These are phyloP conservation scores for Campopleginae sp. DNA, from an alignment of 2,888 invertebrate genomes.

Conservation along the genomic window DNA sequence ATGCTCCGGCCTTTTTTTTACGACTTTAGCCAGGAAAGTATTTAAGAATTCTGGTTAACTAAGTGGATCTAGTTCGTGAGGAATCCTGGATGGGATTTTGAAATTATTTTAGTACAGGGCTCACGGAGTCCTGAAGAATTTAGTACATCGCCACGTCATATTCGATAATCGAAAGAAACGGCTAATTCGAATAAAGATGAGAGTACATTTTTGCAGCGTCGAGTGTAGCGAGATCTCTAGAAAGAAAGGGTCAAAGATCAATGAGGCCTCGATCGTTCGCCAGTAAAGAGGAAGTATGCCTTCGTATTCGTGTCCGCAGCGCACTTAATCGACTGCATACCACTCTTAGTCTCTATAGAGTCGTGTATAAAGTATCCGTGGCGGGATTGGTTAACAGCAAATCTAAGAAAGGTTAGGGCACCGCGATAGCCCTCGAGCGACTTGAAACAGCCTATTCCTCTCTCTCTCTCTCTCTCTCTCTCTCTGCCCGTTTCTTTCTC, in stretches of 20 bases:
- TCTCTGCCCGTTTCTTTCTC: background rate
- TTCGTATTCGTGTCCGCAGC: background rate
- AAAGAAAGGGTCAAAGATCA: background rate
- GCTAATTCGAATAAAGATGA: background rate
- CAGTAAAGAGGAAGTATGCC: constrained; percentile 13
- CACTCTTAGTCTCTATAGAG: constrained; percentile 6
- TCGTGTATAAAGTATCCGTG: constrained; percentile 19
- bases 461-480: background rate
- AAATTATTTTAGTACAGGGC: background rate
- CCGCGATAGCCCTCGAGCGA: constrained; percentile 30
- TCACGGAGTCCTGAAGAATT: background rate
- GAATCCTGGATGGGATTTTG: background rate
- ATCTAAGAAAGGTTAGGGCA: constrained; percentile 28
- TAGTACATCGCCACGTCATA: background rate
- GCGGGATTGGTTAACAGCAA: constrained; percentile 30
- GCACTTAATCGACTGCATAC: constrained; percentile 12
- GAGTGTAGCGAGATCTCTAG: background rate
- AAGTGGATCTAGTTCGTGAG: background rate
- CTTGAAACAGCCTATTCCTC: background rate
- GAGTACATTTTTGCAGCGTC: background rate
- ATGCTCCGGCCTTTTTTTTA: background rate
- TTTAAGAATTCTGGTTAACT: background rate
- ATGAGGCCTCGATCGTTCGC: background rate
- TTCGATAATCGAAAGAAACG: background rate
- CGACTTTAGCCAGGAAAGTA: background rate